phyloP scores from a whole-genome alignment of 2,113 vertebrate genomes.

The Pontoporia blainvillei region DNA sequence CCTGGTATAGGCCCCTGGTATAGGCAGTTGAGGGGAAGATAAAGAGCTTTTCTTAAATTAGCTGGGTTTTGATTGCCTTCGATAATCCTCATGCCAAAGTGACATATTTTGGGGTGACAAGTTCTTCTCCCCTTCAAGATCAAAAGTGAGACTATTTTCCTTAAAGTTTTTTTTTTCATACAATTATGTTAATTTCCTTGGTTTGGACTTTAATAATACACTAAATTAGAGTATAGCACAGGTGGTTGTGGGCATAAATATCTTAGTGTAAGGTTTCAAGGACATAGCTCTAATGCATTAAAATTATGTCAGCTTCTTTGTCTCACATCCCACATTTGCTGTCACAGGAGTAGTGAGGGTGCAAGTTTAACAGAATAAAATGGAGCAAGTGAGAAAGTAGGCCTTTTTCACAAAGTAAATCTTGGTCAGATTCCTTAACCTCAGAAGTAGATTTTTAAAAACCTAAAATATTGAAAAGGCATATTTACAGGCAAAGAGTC shows the following conservation, averaged over 20 bases:
- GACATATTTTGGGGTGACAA: neutral
- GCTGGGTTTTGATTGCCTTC: neutral
- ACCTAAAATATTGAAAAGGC: neutral
- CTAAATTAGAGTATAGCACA: slow-evolving; percentile 58
- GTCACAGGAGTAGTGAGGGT: neutral
- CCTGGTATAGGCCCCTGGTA: neutral
- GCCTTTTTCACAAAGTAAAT: neutral
- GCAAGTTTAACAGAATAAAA: neutral
- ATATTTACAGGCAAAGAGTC: neutral
- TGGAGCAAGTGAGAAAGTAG: neutral
- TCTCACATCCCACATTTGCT: slow-evolving; percentile 40
- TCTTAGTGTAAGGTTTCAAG: slow-evolving; percentile 67
- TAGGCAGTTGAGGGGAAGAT: neutral
- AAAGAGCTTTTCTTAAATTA: neutral
- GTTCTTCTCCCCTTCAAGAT: neutral
- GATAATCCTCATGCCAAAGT: neutral
- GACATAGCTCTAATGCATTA: slow-evolving; percentile 48
- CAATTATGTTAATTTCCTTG: slow-evolving; percentile 55
- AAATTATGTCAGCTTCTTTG: slow-evolving; percentile 42
- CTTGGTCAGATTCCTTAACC: neutral
- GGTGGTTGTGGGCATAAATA: slow-evolving; percentile 65
- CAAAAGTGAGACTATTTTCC: slow-evolving; percentile 56
- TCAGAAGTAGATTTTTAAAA: neutral
- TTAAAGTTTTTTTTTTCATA: slow-evolving; percentile 67
- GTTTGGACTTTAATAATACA: slow-evolving; percentile 69